Evolutionary conservation across 2,888 invertebrate species (phyloP).

Genomic region (Temnothorax ravouxi): DNA sequence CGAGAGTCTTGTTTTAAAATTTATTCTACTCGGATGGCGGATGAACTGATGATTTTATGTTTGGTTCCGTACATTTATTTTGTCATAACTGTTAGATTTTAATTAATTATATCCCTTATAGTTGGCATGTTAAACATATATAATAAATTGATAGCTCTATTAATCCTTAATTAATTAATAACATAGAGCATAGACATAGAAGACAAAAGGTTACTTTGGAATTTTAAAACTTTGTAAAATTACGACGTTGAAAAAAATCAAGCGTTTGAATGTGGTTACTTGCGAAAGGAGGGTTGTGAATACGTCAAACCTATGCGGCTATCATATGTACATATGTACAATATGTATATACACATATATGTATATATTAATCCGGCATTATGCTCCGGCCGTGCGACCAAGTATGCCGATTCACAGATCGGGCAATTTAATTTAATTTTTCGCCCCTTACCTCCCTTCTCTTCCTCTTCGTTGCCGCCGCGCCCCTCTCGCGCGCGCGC

Average conservation of each 20-base stretch:
- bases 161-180: background rate
- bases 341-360: no score
- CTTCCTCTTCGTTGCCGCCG: conserved; percentile 38
- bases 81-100: background rate
- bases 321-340: conserved; percentile 10
- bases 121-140: background rate
- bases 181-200: background rate
- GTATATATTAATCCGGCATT: conserved; percentile 66
- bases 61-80: background rate
- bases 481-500: conserved; percentile 59
- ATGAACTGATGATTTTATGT: background rate
- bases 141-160: background rate
- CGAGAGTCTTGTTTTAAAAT: background rate
- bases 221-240: background rate
- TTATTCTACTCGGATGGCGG: background rate
- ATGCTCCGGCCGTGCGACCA: conserved; percentile 62
- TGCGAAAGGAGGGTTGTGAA: background rate
- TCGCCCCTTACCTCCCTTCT: conserved; percentile 68
- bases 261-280: background rate
- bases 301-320: background rate
- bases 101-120: background rate
- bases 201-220: background rate
- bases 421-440: conserved; percentile 81
- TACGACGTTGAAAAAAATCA: background rate
- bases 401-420: conserved; percentile 50